Conservation (phyloP, 2,113 vertebrate genomes). For the Anguilla japonica region DNA sequence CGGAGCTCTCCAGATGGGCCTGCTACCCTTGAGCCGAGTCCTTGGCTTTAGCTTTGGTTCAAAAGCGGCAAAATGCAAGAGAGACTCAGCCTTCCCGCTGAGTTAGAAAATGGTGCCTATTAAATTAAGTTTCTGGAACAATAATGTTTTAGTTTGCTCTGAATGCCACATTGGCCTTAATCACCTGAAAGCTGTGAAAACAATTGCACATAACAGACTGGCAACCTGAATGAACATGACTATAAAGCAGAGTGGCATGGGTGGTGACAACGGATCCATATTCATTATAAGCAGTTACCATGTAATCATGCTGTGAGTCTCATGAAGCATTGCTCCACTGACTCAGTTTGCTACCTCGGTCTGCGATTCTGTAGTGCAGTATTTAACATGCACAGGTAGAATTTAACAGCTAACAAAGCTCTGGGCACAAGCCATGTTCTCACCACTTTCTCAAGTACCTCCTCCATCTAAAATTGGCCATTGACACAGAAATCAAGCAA, state of each 20-base stretch:
- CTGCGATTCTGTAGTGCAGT: conserved; percentile 6
- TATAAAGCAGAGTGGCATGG: neutral
- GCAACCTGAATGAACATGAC: neutral
- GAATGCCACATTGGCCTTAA: neutral
- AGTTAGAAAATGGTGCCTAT: neutral
- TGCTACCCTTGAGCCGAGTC: neutral
- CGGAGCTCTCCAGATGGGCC: neutral
- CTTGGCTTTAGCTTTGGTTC: neutral
- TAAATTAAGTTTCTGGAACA: neutral
- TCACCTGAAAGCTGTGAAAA: neutral
- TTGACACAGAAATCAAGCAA: conserved; percentile 9
- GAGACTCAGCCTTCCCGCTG: neutral
- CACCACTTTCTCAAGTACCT: conserved; percentile 22
- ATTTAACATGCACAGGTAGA: conserved; percentile 21
- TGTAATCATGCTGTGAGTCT: neutral
- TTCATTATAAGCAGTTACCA: neutral
- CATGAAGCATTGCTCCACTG: neutral
- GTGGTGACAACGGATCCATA: neutral
- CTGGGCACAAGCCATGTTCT: conserved; percentile 14
- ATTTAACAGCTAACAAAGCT: conserved; percentile 18
- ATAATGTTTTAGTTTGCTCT: neutral
- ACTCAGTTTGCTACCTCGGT: neutral
- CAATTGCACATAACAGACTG: neutral
- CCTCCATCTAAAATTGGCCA: conserved; percentile 19
- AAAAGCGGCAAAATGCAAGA: neutral